A percentile compares a stretch with the other conserved stretches of the same genome.
phyloP scores from a whole-genome alignment of 2,888 invertebrate species.

The Pocota personata region DNA sequence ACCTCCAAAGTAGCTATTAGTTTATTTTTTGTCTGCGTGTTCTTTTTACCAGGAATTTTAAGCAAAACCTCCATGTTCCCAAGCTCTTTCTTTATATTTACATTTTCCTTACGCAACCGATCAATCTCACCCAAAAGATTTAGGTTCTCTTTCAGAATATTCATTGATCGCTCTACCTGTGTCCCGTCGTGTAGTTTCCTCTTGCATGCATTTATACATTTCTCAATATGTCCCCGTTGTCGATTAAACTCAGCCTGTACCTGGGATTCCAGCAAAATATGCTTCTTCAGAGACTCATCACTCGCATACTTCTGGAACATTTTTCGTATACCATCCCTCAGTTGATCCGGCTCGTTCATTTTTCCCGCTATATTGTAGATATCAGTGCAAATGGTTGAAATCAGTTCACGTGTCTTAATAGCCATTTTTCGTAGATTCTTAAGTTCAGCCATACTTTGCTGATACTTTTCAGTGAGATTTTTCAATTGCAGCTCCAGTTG shows the following conservation, averaged over 20 bases:
- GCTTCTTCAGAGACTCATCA: constrained; percentile 87
- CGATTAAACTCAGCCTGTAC: constrained; percentile 90
- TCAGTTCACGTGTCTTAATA: constrained; percentile 85
- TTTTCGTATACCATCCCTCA: constrained; percentile 79
- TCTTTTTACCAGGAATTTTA: constrained; percentile 16
- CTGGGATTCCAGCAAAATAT: constrained; percentile 88
- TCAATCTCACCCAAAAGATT: constrained; percentile 91
- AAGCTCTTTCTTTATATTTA: not conserved
- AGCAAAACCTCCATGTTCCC: not conserved
- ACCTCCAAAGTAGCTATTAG: constrained; percentile 38
- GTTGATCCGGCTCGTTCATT: constrained; percentile 87
- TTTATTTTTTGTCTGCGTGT: not conserved
- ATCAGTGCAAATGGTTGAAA: constrained; percentile 91
- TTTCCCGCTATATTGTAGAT: constrained; percentile 90
- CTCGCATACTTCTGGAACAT: constrained; percentile 86
- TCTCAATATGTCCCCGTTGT: constrained; percentile 92
- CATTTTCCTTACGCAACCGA: constrained; percentile 84
- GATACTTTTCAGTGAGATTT: constrained; percentile 90
- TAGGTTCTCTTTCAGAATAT: constrained; percentile 90
- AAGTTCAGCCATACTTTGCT: constrained; percentile 88
- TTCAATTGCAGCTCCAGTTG: constrained; percentile 88
- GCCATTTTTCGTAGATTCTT: constrained; percentile 86
- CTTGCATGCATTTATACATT: constrained; percentile 28
- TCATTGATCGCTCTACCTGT: constrained; percentile 81
- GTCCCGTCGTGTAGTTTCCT: constrained; percentile 62